phyloP scores from a whole-genome alignment of 64 coral and sea anemone species.

The Actinia equina region DNA sequence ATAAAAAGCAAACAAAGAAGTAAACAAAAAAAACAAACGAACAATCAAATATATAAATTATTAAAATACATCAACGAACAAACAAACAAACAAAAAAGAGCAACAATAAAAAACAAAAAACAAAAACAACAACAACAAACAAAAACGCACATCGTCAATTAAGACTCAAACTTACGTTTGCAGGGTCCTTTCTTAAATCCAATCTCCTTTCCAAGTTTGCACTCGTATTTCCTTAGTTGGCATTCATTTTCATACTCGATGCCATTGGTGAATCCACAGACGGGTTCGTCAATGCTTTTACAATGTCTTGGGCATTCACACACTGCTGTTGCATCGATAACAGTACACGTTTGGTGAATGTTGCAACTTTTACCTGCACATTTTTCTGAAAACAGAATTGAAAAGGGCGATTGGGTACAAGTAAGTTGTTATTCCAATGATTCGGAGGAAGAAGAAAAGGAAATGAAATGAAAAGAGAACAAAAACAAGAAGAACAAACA shows the following conservation, averaged over 20 bases:
- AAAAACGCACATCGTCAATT: too few relatives aligned
- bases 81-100: too few relatives aligned
- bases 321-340: neutral
- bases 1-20: neutral
- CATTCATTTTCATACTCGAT: conserved; percentile 50
- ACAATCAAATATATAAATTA: too few relatives aligned
- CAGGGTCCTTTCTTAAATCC: conserved; percentile 43
- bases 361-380: conserved; percentile 26
- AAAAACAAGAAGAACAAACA: too few relatives aligned
- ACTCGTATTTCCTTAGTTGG: conserved; percentile 54
- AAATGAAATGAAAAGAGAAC: neutral
- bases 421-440: too few relatives aligned
- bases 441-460: neutral
- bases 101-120: too few relatives aligned
- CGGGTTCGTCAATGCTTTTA: conserved; percentile 29
- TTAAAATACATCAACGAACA: too few relatives aligned
- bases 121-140: too few relatives aligned
- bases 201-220: conserved; percentile 32
- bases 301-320: conserved; percentile 56
- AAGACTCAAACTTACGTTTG: conserved; percentile 44
- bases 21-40: neutral
- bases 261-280: conserved; percentile 44
- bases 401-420: too few relatives aligned
- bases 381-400: neutral
- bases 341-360: conserved; percentile 39